phyloP scores from a whole-genome alignment of 2,113 vertebrate genomes.

The Sebastes schlegelii region DNA sequence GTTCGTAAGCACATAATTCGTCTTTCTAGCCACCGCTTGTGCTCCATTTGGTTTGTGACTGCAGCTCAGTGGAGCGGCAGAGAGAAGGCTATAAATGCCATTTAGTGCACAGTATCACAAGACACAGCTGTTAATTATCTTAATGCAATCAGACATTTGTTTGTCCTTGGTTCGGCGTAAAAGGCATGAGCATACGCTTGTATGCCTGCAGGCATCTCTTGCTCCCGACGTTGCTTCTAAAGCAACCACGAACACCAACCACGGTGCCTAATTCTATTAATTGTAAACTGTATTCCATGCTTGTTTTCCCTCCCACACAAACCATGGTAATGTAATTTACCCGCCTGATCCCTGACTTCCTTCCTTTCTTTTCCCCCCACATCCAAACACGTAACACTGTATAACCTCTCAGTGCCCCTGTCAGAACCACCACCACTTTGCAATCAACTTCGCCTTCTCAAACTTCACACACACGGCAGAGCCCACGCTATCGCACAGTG shows the following conservation, averaged over 20 bases:
- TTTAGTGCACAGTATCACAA: conserved; percentile 38
- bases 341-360: background rate
- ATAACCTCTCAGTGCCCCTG: conserved; percentile 54
- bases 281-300: background rate
- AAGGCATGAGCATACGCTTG: background rate
- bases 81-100: conserved; percentile 10
- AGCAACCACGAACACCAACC: background rate
- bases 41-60: conserved; percentile 23
- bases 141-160: conserved; percentile 47
- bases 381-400: conserved; percentile 24
- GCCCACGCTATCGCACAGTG: conserved; percentile 42
- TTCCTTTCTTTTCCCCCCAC: background rate
- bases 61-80: conserved; percentile 8
- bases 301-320: background rate
- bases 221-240: background rate
- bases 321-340: background rate
- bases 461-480: conserved; percentile 61
- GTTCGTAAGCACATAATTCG: conserved; percentile 22
- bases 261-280: conserved; percentile 19
- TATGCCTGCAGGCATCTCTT: conserved; percentile 1
- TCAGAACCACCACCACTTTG: conserved; percentile 65
- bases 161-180: background rate
- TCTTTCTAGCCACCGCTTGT: conserved; percentile 12
- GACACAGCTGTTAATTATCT: conserved; percentile 55
- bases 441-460: conserved; percentile 67